A percentile compares a stretch with the other conserved stretches of the same genome.
Evolutionary conservation across 1,140 invertebrate species (phyloP).

Genomic region (Eumeta japonica): DNA sequence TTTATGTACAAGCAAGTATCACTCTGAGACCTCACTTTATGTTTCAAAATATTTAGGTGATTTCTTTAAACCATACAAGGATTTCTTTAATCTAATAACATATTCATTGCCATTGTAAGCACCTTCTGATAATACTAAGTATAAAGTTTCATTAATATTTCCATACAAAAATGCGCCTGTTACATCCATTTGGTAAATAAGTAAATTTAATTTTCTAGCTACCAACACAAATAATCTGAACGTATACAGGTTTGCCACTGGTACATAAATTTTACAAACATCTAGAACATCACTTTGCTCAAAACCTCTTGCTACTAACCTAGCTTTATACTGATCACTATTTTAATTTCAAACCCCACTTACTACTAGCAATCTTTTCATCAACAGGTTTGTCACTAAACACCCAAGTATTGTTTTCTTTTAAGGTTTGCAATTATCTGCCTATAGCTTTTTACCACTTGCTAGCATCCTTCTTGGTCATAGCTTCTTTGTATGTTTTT

Average conservation of each 20-base stretch:
- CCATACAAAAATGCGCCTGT: constrained; percentile 38
- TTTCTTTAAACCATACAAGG: constrained; percentile 2
- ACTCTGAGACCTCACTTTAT: constrained; percentile 10
- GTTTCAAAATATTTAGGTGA: constrained; percentile 13
- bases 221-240: constrained; percentile 8
- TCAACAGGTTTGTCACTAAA: no score
- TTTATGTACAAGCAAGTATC: constrained; percentile 25
- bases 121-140: constrained; percentile 26
- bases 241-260: constrained; percentile 10
- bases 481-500: neutral
- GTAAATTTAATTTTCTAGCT: constrained; percentile 6
- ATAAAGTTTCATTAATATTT: constrained; percentile 27
- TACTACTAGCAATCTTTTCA: no score
- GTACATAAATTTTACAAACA: constrained; percentile 7
- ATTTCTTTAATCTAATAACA: constrained; percentile 11
- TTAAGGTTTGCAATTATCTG: neutral
- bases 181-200: constrained; percentile 39
- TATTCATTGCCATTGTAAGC: neutral
- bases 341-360: no score
- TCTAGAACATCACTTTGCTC: constrained; percentile 6
- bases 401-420: no score
- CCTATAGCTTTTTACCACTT: neutral
- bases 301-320: constrained; percentile 4
- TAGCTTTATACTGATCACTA: constrained; percentile 12
- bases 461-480: neutral